Percentiles rank a stretch among this genome's conserved stretches.
Evolutionary conservation across 2,888 invertebrate genomes (phyloP).

Genomic region (Girardia tigrina): DNA sequence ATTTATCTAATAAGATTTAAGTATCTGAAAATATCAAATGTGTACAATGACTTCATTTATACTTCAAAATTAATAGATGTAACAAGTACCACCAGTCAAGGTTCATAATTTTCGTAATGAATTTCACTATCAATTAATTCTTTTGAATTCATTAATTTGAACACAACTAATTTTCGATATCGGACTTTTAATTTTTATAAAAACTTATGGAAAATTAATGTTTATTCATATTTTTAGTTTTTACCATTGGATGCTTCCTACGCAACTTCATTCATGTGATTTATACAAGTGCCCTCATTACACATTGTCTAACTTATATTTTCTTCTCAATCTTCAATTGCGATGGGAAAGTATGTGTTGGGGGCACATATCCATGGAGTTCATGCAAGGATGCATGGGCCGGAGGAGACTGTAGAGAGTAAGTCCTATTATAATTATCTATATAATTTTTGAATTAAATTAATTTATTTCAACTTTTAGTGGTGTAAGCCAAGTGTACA

Average conservation of each 20-base stretch:
- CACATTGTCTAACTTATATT: constrained; percentile 36
- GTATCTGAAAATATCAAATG: too few relatives aligned
- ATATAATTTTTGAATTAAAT: background rate
- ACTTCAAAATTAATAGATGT: too few relatives aligned
- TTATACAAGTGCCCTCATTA: constrained; percentile 36
- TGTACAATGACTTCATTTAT: too few relatives aligned
- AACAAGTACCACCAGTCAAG: too few relatives aligned
- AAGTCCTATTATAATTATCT: background rate
- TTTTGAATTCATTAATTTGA: too few relatives aligned
- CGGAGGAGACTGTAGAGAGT: constrained; percentile 28
- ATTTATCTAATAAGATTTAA: too few relatives aligned
- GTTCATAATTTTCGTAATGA: too few relatives aligned
- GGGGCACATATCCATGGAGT: constrained; percentile 36
- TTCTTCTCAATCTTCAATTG: constrained; percentile 36
- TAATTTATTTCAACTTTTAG: constrained; percentile 13
- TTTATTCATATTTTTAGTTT: constrained; percentile 25
- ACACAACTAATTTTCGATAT: too few relatives aligned
- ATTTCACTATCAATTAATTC: too few relatives aligned
- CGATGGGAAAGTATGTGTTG: constrained; percentile 29
- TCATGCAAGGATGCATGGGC: constrained; percentile 34
- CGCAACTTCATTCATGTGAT: constrained; percentile 34
- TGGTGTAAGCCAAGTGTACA: background rate
- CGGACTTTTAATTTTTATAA: too few relatives aligned
- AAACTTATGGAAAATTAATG: too few relatives aligned
- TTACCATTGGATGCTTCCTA: constrained; percentile 31